These are phyloP conservation scores for Melanerpes formicivorus DNA, from an alignment of 2,113 vertebrate species.

Conservation along the genomic window DNA sequence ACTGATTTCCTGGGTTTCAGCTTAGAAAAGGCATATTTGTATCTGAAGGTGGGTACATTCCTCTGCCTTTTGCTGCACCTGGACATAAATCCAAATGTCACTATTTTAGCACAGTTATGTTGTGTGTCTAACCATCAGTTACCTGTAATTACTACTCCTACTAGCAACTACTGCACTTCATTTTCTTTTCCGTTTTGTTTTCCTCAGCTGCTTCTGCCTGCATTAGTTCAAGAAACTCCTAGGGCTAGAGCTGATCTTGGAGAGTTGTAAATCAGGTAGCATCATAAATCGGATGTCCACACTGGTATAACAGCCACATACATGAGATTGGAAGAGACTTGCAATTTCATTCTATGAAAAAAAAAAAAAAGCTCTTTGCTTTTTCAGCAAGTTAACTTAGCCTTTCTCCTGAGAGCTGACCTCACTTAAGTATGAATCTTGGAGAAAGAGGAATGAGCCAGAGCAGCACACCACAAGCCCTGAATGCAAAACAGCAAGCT, in stretches of 20 bases:
- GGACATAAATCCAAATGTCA: not conserved
- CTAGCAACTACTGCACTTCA: not conserved
- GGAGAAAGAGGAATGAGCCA: not conserved
- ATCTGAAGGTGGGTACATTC: not conserved
- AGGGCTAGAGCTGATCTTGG: not conserved
- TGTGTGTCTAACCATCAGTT: not conserved
- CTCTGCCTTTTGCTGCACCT: not conserved
- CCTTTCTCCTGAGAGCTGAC: not conserved
- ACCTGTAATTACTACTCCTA: not conserved
- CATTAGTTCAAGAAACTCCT: not conserved
- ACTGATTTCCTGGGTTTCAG: not conserved
- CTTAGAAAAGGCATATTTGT: not conserved
- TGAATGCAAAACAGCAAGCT: not conserved
- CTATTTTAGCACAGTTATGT: not conserved
- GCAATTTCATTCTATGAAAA: not conserved
- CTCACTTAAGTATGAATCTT: not conserved
- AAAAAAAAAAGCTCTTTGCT: not conserved
- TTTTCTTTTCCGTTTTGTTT: not conserved
- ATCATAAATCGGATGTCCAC: not conserved
- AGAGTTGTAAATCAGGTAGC: not conserved
- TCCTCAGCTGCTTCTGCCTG: not conserved
- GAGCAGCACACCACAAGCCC: not conserved
- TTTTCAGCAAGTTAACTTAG: conserved; percentile 22
- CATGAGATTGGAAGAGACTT: conserved; percentile 24
- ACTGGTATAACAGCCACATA: not conserved